Percentiles rank a stretch among this genome's conserved stretches.
These are phyloP conservation scores for Drosophila kepulauana DNA, from an alignment of 1,140 invertebrate genomes.

Conservation along the genomic window DNA sequence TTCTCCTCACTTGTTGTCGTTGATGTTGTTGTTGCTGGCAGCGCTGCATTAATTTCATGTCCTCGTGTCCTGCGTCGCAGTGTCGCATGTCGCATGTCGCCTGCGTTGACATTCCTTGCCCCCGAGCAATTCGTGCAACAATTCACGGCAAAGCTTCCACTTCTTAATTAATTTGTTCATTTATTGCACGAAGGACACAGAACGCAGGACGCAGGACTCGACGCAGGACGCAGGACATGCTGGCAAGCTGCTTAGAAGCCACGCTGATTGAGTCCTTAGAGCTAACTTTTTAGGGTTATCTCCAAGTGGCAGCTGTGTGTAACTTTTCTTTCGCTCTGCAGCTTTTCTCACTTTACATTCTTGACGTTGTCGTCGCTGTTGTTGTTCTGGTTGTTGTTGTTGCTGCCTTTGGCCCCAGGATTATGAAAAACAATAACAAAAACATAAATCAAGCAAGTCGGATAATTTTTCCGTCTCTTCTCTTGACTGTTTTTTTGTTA, in stretches of 20 bases:
- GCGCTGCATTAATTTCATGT: conserved; percentile 75
- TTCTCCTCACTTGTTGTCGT: not conserved
- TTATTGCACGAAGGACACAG: conserved; percentile 57
- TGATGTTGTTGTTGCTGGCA: conserved; percentile 23
- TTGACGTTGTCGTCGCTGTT: not conserved
- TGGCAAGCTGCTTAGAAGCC: conserved; percentile 35
- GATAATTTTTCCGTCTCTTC: conserved; percentile 62
- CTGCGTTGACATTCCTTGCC: conserved; percentile 39
- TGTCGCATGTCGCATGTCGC: conserved; percentile 51
- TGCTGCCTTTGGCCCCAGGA: conserved; percentile 16
- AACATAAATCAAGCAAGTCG: conserved; percentile 72
- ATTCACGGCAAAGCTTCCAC: conserved; percentile 66
- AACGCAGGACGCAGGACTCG: not conserved
- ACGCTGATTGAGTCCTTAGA: conserved; percentile 69
- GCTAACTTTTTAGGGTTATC: conserved; percentile 54
- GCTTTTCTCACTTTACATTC: conserved; percentile 10
- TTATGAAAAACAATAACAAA: conserved; percentile 79
- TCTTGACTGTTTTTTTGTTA: conserved; percentile 33
- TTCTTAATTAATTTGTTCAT: conserved; percentile 82
- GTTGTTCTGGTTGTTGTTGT: not conserved
- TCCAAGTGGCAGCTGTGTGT: conserved; percentile 46
- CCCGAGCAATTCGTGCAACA: conserved; percentile 69
- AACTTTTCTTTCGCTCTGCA: conserved; percentile 10
- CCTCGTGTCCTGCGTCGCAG: conserved; percentile 33
- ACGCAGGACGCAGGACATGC: not conserved